phyloP scores from a whole-genome alignment of 2,888 invertebrate species.

The Tinea semifulvella region DNA sequence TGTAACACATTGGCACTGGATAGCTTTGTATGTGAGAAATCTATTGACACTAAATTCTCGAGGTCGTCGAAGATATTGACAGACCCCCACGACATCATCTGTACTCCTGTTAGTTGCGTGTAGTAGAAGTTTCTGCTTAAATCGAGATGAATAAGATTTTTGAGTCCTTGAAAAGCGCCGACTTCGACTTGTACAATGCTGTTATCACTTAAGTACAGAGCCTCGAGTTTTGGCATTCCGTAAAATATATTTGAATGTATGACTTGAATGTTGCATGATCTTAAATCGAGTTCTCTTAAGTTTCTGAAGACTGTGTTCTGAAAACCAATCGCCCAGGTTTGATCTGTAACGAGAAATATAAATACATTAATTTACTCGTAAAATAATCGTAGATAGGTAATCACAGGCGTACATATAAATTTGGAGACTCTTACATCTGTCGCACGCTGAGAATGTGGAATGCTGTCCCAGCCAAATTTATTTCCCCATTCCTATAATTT shows the following conservation, averaged over 20 bases:
- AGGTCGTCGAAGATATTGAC: conserved; percentile 31
- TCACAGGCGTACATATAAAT: no score
- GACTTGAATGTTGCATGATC: conserved; percentile 60
- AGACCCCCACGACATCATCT: conserved; percentile 23
- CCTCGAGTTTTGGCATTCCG: conserved; percentile 48
- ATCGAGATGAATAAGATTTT: conserved; percentile 55
- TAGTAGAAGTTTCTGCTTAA: conserved; percentile 47
- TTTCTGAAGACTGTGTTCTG: conserved; percentile 30
- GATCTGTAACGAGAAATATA: conserved; percentile 21
- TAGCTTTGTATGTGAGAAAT: conserved; percentile 43
- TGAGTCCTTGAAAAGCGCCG: conserved; percentile 43
- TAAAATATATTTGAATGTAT: conserved; percentile 46
- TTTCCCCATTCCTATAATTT: no score
- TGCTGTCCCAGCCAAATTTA: no score
- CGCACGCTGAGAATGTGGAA: no score
- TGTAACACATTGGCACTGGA: conserved; percentile 33
- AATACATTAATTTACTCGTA: no score
- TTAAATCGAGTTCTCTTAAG: conserved; percentile 64
- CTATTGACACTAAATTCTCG: conserved; percentile 36
- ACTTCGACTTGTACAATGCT: conserved; percentile 44
- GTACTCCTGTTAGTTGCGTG: conserved; percentile 25
- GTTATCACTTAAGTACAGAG: conserved; percentile 64
- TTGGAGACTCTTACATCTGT: no score
- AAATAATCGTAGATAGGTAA: no score
- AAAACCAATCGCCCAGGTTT: conserved; percentile 37